Evolutionary conservation across 2,113 vertebrate species (phyloP).

Genomic region (Catharus minimus): DNA sequence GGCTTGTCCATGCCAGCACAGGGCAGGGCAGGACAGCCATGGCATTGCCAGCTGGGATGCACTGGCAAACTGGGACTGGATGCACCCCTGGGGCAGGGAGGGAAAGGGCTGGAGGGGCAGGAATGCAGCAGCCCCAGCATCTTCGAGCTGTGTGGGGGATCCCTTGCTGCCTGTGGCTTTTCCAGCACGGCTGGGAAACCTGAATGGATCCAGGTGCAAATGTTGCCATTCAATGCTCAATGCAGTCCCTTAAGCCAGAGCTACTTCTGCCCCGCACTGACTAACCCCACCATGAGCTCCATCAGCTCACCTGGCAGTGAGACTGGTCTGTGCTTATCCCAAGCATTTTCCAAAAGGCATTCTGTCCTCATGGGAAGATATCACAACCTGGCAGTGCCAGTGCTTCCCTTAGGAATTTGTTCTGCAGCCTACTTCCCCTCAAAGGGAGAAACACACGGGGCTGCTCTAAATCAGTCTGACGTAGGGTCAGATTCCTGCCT

Average conservation of each 20-base stretch:
- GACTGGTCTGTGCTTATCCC: background rate
- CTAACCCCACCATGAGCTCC: fast-evolving
- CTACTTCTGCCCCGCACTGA: background rate
- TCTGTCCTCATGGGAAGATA: background rate
- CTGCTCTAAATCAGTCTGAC: background rate
- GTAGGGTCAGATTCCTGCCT: background rate
- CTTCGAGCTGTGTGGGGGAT: fast-evolving
- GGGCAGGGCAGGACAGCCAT: background rate
- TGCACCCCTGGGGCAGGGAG: background rate
- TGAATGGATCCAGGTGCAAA: fast-evolving
- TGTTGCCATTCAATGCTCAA: fast-evolving
- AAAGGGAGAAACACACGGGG: background rate
- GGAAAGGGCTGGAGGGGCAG: background rate
- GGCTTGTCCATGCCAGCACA: background rate
- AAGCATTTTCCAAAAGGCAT: background rate
- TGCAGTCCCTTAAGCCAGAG: background rate
- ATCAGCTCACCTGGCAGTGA: background rate
- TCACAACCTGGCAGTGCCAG: background rate
- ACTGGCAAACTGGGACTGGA: background rate
- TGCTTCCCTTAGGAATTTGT: background rate
- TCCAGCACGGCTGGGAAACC: background rate
- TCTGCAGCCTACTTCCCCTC: background rate
- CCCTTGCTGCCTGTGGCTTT: fast-evolving
- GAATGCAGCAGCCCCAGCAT: background rate
- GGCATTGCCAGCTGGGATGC: fast-evolving